A percentile compares a stretch with the other conserved stretches of the same genome.
These are phyloP conservation scores for Drosophila testacea DNA, from an alignment of 2,888 invertebrate genomes.

Conservation along the genomic window DNA sequence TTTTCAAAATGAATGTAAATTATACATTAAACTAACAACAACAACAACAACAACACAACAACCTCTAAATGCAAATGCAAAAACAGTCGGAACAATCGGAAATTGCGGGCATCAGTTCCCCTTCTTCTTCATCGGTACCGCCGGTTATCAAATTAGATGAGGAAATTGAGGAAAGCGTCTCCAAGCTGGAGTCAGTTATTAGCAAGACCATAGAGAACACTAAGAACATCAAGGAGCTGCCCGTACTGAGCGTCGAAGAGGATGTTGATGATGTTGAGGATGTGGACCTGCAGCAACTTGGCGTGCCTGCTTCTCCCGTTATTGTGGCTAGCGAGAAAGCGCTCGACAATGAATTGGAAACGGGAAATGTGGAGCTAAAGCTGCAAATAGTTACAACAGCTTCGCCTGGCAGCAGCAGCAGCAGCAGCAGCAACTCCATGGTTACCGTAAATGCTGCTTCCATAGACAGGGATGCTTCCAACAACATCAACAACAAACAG, in stretches of 20 bases:
- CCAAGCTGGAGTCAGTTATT: conserved; percentile 84
- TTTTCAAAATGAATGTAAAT: conserved; percentile 46
- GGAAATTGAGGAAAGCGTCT: conserved; percentile 84
- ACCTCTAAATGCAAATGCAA: conserved; percentile 5
- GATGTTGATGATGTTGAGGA: conserved; percentile 67
- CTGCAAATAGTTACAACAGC: conserved; percentile 36
- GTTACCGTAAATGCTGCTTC: conserved; percentile 54
- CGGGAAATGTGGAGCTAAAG: conserved; percentile 27
- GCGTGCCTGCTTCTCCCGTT: conserved; percentile 55
- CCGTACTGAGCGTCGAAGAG: conserved; percentile 67
- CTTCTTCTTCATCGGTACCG: conserved; percentile 17
- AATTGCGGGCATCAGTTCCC: conserved; percentile 7
- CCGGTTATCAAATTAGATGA: conserved; percentile 65
- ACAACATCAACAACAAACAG: conserved; percentile 41
- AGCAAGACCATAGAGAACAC: conserved; percentile 85
- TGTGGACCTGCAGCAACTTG: conserved; percentile 54
- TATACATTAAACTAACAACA: conserved; percentile 51
- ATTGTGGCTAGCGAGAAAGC: conserved; percentile 44
- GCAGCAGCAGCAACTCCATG: conserved; percentile 21
- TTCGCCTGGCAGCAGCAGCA: conserved; percentile 27
- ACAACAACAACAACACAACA: conserved; percentile 32
- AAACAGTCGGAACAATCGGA: conserved; percentile 52
- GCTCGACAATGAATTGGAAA: conserved; percentile 47
- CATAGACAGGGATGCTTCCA: conserved; percentile 33
- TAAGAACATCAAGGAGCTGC: conserved; percentile 83